phyloP scores from a whole-genome alignment of 2,888 invertebrate genomes.

The Ophion ventricosus region DNA sequence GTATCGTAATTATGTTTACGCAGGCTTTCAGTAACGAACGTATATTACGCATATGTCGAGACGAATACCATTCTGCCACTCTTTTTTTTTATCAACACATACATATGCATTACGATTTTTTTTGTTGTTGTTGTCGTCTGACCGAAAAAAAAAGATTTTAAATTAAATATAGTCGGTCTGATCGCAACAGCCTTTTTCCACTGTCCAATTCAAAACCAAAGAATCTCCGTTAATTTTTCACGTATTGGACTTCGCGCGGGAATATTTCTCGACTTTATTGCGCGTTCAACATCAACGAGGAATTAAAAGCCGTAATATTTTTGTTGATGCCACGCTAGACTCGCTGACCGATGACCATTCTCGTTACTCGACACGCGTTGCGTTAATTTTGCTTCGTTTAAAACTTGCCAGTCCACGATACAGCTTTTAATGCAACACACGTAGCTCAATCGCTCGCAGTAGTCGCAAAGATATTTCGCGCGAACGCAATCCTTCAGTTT shows the following conservation, averaged over 20 bases:
- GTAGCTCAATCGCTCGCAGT: background rate
- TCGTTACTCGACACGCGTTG: slow-evolving; percentile 55
- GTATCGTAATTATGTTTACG: no score
- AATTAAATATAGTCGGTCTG: background rate
- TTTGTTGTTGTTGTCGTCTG: no score
- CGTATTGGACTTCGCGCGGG: slow-evolving; percentile 10
- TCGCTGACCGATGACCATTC: slow-evolving; percentile 59
- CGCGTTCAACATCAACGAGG: background rate
- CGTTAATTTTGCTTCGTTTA: slow-evolving; percentile 69
- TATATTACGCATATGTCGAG: no score
- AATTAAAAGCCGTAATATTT: slow-evolving; percentile 41
- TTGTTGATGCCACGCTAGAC: slow-evolving; percentile 45
- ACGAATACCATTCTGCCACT: no score
- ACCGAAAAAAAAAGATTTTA: no score
- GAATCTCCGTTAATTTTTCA: slow-evolving; percentile 7
- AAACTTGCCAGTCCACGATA: slow-evolving; percentile 32
- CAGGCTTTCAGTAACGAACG: no score
- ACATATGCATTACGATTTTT: no score
- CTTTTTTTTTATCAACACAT: no score
- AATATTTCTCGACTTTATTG: slow-evolving; percentile 12
- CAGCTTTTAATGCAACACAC: background rate
- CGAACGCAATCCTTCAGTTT: slow-evolving; percentile 1
- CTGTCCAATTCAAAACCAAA: background rate
- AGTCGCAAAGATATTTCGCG: slow-evolving; percentile 3
- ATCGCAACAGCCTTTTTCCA: slow-evolving; percentile 17